These are phyloP conservation scores for Plebejus anna DNA, from an alignment of 2,888 invertebrate genomes.

Conservation along the genomic window DNA sequence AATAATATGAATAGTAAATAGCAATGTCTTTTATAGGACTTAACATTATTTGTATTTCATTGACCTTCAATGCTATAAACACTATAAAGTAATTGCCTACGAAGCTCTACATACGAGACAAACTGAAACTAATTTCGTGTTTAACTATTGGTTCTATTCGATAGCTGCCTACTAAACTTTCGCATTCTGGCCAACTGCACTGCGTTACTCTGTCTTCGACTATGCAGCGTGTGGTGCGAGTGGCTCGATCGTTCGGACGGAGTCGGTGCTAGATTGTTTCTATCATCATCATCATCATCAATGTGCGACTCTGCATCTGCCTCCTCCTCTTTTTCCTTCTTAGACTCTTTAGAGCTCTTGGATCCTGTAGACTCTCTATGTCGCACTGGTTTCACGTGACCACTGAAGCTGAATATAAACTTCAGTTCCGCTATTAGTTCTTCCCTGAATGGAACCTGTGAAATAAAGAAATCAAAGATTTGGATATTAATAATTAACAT, in stretches of 20 bases:
- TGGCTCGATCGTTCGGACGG: constrained; percentile 62
- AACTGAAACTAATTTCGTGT: not conserved
- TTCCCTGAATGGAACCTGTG: constrained; percentile 82
- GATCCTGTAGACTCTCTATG: constrained; percentile 61
- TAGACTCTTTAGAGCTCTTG: constrained; percentile 48
- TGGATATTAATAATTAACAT: no score
- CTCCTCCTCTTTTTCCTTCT: constrained; percentile 47
- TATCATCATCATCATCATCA: constrained; percentile 45
- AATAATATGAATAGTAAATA: not conserved
- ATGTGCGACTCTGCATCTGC: constrained; percentile 46
- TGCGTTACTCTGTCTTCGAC: constrained; percentile 67
- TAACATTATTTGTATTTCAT: not conserved
- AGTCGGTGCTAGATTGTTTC: constrained; percentile 51
- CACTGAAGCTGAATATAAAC: constrained; percentile 85
- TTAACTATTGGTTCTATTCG: constrained; percentile 32
- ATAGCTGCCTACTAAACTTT: constrained; percentile 51
- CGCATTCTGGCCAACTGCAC: constrained; percentile 65
- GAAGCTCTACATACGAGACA: not conserved
- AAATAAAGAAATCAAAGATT: not conserved
- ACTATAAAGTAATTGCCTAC: not conserved
- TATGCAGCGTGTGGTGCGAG: constrained; percentile 63
- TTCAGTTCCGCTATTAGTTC: constrained; percentile 85
- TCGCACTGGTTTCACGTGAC: constrained; percentile 84
- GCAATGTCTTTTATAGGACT: not conserved
- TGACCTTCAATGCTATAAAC: no score